Evolutionary conservation across 2,888 invertebrate genomes (phyloP).

Genomic region (Melinaea menophilus): DNA sequence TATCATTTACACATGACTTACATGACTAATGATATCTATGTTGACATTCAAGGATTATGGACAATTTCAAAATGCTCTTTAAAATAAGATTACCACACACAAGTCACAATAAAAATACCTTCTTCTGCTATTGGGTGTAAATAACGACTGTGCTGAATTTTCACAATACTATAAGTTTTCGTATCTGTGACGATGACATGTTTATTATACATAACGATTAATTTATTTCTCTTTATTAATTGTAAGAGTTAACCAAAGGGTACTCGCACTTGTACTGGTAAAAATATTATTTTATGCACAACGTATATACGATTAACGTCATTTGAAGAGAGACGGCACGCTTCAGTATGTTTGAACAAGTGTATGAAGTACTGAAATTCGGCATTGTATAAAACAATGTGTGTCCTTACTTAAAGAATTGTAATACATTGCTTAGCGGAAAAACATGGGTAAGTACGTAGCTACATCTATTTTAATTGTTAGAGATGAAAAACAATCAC

Average conservation of each 20-base stretch:
- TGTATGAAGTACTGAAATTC: conserved; percentile 52
- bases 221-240: conserved; percentile 33
- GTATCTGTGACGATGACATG: conserved; percentile 57
- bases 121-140: conserved; percentile 65
- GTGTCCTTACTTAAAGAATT: conserved; percentile 22
- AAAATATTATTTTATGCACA: conserved; percentile 12
- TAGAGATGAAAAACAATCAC: too few relatives aligned
- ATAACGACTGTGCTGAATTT: conserved; percentile 61
- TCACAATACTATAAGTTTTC: conserved; percentile 58
- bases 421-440: neutral
- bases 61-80: neutral
- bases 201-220: conserved; percentile 51
- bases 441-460: neutral
- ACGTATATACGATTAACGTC: conserved; percentile 29
- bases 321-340: conserved; percentile 52
- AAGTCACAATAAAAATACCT: conserved; percentile 22
- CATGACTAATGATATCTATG: too few relatives aligned
- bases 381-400: conserved; percentile 19
- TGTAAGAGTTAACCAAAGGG: conserved; percentile 15
- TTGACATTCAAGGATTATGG: neutral
- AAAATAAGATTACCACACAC: neutral
- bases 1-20: neutral
- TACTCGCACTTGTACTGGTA: conserved; percentile 15
- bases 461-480: too few relatives aligned
- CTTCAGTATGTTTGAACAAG: conserved; percentile 62